Conservation (phyloP, 2,888 invertebrate genomes). For the Volucella inanis region DNA sequence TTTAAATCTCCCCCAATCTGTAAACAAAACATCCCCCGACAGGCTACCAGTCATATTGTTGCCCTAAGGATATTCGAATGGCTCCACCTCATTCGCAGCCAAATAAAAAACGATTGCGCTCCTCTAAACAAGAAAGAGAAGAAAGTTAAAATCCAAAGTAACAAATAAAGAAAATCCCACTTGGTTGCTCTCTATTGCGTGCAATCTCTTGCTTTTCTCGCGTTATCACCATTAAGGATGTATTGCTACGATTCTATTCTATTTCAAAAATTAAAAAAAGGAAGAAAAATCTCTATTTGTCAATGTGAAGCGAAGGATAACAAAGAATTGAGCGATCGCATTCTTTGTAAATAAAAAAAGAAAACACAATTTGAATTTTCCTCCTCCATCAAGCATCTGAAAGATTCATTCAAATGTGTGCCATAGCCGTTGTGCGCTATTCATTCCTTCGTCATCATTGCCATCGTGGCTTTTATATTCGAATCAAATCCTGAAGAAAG, state of each 20-base stretch:
- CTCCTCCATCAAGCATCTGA: conserved; percentile 33
- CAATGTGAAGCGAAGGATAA: conserved; percentile 51
- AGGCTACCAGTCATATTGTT: conserved; percentile 58
- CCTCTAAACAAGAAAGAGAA: conserved; percentile 36
- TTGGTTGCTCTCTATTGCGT: conserved; percentile 11
- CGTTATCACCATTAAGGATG: conserved; percentile 70
- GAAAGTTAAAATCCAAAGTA: conserved; percentile 19
- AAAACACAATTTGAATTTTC: conserved; percentile 49
- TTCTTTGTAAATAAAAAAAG: background rate
- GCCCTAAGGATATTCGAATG: conserved; percentile 40
- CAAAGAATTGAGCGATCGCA: conserved; percentile 16
- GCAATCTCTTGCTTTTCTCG: conserved; percentile 18
- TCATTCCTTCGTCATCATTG: conserved; percentile 27
- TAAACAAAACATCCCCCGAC: conserved; percentile 20
- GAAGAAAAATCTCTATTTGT: conserved; percentile 40
- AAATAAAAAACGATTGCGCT: conserved; percentile 26
- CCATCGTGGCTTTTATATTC: conserved; percentile 68
- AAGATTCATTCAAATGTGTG: conserved; percentile 46
- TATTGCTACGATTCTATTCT: conserved; percentile 55
- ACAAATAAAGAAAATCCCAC: conserved; percentile 19
- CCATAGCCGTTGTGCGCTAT: conserved; percentile 29
- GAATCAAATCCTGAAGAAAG: conserved; percentile 72
- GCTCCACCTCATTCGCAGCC: conserved; percentile 68
- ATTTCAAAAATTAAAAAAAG: background rate
- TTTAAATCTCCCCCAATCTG: background rate